These are phyloP conservation scores for Drosophila cardini DNA, from an alignment of 1,140 invertebrate genomes.

Conservation along the genomic window DNA sequence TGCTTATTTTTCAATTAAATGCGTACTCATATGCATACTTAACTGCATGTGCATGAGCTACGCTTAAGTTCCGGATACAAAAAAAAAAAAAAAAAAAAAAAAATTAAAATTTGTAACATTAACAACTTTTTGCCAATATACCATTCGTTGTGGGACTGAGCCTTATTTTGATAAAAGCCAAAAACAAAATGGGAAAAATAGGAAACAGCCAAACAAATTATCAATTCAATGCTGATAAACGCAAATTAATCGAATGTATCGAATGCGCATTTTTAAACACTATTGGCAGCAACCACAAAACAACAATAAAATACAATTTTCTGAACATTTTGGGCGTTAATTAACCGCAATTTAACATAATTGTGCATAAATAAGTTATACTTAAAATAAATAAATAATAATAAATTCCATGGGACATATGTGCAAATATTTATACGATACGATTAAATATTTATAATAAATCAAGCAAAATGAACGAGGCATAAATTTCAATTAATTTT, in stretches of 20 bases:
- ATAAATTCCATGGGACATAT: constrained; percentile 17
- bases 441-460: constrained; percentile 10
- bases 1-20: constrained; percentile 64
- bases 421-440: constrained; percentile 27
- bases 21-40: constrained; percentile 29
- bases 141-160: constrained; percentile 57
- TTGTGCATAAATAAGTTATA: constrained; percentile 14
- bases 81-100: constrained; percentile 9
- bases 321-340: constrained; percentile 17
- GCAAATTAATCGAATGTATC: constrained; percentile 6
- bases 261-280: constrained; percentile 20
- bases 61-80: not conserved
- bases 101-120: not conserved
- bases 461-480: not conserved
- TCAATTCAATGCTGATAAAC: constrained; percentile 17
- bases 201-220: constrained; percentile 2
- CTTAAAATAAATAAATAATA: not conserved
- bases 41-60: not conserved
- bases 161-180: constrained; percentile 49
- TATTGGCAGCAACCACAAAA: constrained; percentile 13
- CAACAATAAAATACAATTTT: not conserved
- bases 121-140: constrained; percentile 26
- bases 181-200: constrained; percentile 8
- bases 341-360: constrained; percentile 21
- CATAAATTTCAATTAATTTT: too few species aligned